phyloP scores from a whole-genome alignment of 2,888 invertebrate genomes.

The Philaethria dido region DNA sequence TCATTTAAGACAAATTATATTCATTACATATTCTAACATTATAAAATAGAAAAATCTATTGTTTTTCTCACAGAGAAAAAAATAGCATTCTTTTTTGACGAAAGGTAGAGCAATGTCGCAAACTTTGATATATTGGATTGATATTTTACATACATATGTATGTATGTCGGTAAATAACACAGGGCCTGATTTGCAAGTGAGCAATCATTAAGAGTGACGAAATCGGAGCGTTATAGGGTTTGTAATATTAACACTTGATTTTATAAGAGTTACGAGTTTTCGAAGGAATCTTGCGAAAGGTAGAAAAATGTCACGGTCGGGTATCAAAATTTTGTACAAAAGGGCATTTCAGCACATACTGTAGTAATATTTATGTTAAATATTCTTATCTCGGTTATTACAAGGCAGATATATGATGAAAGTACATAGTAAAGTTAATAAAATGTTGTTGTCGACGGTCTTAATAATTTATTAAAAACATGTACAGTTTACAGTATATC shows the following conservation, averaged over 20 bases:
- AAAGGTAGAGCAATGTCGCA: slow-evolving; percentile 28
- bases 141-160: slow-evolving; percentile 48
- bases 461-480: slow-evolving; percentile 8
- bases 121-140: slow-evolving; percentile 43
- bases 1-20: no score
- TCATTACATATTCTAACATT: background rate
- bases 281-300: slow-evolving; percentile 61
- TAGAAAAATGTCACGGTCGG: slow-evolving; percentile 73
- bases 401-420: slow-evolving; percentile 24
- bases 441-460: background rate
- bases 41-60: background rate
- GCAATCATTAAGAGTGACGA: slow-evolving; percentile 64
- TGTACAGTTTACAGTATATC: background rate
- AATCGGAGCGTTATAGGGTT: slow-evolving; percentile 63
- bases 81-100: background rate
- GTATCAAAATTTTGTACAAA: slow-evolving; percentile 60
- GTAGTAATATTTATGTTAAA: slow-evolving; percentile 34
- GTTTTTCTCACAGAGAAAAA: background rate
- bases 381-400: slow-evolving; percentile 30
- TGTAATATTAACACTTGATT: slow-evolving; percentile 57
- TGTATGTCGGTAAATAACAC: slow-evolving; percentile 28
- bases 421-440: slow-evolving; percentile 8
- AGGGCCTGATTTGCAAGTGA: slow-evolving; percentile 41
- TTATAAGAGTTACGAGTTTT: slow-evolving; percentile 66
- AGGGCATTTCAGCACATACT: slow-evolving; percentile 56